A percentile compares a stretch with the other conserved stretches of the same genome.
phyloP scores from a whole-genome alignment of 2,888 invertebrate species.

The Carpatolechia fugitivella region DNA sequence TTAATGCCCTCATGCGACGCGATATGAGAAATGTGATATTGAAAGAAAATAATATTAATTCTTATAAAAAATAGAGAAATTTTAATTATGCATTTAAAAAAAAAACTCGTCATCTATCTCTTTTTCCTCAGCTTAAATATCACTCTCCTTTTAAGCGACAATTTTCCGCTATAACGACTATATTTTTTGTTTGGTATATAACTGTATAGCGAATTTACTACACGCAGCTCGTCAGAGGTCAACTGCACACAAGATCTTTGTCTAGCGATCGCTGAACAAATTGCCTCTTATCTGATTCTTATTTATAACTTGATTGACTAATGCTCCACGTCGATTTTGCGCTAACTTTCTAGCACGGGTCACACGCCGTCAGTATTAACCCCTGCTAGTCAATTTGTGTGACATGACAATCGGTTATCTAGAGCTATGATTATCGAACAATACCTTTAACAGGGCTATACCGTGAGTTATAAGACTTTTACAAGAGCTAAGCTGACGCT shows the following conservation, averaged over 20 bases:
- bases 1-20: too few relatives aligned
- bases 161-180: too few relatives aligned
- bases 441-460: constrained; percentile 9
- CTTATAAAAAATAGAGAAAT: too few relatives aligned
- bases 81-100: too few relatives aligned
- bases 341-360: constrained; percentile 19
- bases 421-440: constrained; percentile 17
- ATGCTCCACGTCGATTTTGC: constrained; percentile 18
- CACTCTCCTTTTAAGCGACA: too few relatives aligned
- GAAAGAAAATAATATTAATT: too few relatives aligned
- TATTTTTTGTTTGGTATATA: too few relatives aligned
- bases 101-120: too few relatives aligned
- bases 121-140: too few relatives aligned
- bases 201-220: not conserved
- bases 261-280: constrained; percentile 17
- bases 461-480: constrained; percentile 6
- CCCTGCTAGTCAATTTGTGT: constrained; percentile 19
- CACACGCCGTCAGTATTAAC: constrained; percentile 21
- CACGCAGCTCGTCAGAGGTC: not conserved
- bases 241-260: constrained; percentile 15
- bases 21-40: too few relatives aligned
- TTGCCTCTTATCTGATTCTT: constrained; percentile 21
- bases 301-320: constrained; percentile 26
- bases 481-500: not conserved
- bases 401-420: constrained; percentile 22